Evolutionary conservation across 2,797 vertebrate species (phyloP).

Genomic region (Myotis myotis): DNA sequence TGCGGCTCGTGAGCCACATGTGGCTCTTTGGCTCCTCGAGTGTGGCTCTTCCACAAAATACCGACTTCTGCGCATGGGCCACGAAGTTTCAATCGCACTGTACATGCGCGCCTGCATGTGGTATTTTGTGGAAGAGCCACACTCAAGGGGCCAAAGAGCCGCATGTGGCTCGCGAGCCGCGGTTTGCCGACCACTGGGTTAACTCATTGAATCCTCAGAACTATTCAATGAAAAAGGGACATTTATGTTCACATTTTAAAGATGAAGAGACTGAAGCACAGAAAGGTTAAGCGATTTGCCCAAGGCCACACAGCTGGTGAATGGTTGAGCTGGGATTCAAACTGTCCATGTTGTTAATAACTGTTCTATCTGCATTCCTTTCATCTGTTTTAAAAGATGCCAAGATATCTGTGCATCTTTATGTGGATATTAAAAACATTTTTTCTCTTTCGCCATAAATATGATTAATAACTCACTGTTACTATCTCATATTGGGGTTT

Average conservation of each 20-base stretch:
- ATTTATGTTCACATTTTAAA: neutral
- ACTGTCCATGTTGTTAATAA: neutral
- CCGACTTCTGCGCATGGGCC: too few species aligned
- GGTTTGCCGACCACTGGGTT: neutral
- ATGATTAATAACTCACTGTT: constrained; percentile 22
- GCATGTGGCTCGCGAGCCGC: too few species aligned
- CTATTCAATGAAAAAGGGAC: neutral
- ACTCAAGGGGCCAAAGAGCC: too few species aligned
- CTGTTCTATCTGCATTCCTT: neutral
- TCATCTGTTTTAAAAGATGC: neutral
- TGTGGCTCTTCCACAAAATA: too few species aligned
- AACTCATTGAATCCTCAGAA: neutral
- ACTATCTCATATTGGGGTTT: neutral
- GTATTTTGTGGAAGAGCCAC: too few species aligned
- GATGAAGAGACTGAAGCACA: neutral
- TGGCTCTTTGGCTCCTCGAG: too few species aligned
- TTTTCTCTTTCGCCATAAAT: neutral
- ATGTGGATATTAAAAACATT: constrained; percentile 17
- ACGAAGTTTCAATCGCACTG: too few species aligned
- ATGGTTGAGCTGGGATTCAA: neutral
- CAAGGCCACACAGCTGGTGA: neutral
- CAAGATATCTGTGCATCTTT: neutral
- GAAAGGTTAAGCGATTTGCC: neutral
- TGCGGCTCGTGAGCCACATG: too few species aligned
- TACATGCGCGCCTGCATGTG: too few species aligned